Evolutionary conservation across 2,797 vertebrate genomes (phyloP).

Genomic region (Xiphophorus birchmanni): DNA sequence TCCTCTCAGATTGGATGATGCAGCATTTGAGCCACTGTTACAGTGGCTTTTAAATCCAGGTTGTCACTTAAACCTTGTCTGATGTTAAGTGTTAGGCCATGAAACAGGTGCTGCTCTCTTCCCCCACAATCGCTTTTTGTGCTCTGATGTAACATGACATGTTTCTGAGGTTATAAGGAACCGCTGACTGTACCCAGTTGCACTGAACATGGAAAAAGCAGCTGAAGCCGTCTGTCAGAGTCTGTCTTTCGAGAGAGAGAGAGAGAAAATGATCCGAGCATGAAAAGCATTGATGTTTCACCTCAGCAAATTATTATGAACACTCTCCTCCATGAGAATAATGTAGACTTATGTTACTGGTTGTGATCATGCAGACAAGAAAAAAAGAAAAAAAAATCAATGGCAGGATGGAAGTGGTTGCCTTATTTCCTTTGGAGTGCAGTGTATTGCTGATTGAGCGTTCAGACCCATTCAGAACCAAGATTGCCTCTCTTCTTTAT

Average conservation of each 20-base stretch:
- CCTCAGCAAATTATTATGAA: conserved; percentile 23
- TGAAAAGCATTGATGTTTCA: conserved; percentile 20
- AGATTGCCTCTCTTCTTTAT: conserved; percentile 77
- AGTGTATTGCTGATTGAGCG: conserved; percentile 73
- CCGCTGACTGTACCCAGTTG: conserved; percentile 13
- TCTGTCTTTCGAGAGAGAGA: conserved; percentile 26
- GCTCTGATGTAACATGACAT: conserved; percentile 70
- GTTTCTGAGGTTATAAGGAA: conserved; percentile 34
- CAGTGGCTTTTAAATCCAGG: conserved; percentile 35
- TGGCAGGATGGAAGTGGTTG: conserved; percentile 65
- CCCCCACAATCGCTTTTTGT: conserved; percentile 64
- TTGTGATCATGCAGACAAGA: conserved; percentile 56
- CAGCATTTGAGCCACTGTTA: conserved; percentile 26
- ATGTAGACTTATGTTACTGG: conserved; percentile 44
- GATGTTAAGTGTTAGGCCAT: conserved; percentile 49
- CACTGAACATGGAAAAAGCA: conserved; percentile 13
- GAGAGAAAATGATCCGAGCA: conserved; percentile 7
- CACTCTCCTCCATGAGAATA: conserved; percentile 30
- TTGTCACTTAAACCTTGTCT: conserved; percentile 49
- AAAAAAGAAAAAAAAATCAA: conserved; percentile 61
- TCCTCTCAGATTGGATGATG: conserved; percentile 19
- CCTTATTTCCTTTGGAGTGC: conserved; percentile 71
- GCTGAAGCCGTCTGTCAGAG: conserved; percentile 22
- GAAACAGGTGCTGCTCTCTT: conserved; percentile 62
- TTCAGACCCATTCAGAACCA: conserved; percentile 71